Percentiles rank a stretch among this genome's conserved stretches.
Evolutionary conservation across 2,888 invertebrate genomes (phyloP).

Genomic region (Dione juno): DNA sequence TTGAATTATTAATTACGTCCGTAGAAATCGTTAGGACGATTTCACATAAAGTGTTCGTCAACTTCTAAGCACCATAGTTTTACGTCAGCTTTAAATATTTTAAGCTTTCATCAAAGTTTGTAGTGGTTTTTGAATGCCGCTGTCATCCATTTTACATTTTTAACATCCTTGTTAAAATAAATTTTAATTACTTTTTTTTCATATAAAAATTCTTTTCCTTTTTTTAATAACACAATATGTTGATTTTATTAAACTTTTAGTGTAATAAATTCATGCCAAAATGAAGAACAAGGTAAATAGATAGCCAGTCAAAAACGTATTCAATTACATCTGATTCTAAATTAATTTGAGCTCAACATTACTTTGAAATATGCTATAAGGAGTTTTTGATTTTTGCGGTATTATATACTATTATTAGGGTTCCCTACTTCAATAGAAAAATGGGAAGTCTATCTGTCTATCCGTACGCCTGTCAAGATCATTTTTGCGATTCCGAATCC

Average conservation of each 20-base stretch:
- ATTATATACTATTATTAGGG: no score
- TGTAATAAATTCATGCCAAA: background rate
- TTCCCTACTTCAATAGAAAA: no score
- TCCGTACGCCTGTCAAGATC: no score
- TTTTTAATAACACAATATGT: background rate
- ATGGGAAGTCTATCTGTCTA: no score
- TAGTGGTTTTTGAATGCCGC: conserved; percentile 25
- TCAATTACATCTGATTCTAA: no score
- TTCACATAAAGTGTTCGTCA: conserved; percentile 52
- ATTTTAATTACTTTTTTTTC: background rate
- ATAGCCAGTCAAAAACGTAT: no score
- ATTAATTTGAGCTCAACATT: no score
- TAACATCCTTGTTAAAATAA: background rate
- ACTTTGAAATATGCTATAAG: no score
- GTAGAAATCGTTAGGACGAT: conserved; percentile 49
- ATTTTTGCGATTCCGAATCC: no score
- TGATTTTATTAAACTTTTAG: no score
- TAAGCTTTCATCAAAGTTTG: conserved; percentile 37
- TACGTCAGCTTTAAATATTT: conserved; percentile 47
- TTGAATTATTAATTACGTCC: conserved; percentile 67
- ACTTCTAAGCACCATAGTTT: conserved; percentile 53
- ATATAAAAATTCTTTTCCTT: background rate
- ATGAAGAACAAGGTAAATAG: no score
- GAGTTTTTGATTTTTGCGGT: no score
- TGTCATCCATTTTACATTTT: background rate